Percentiles rank a stretch among this genome's conserved stretches.
These are phyloP conservation scores for Oscheius sp. DNA, from an alignment of 2,888 invertebrate species.

Conservation along the genomic window DNA sequence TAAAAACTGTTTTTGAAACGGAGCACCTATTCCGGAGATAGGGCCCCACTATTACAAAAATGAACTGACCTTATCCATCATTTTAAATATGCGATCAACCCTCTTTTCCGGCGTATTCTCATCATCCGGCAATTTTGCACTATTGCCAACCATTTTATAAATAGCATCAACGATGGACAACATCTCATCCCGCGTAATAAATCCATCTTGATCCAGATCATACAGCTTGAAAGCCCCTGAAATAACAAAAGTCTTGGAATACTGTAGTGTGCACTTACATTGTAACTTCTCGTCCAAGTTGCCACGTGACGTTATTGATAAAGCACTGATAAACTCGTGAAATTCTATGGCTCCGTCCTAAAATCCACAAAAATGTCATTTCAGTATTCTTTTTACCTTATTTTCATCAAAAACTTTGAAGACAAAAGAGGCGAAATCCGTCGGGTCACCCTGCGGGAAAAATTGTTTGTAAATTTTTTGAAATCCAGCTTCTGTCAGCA, in stretches of 20 bases:
- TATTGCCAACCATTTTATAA: conserved; percentile 92
- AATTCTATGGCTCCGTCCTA: conserved; percentile 99
- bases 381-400: conserved; percentile 82
- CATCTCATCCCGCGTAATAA: conserved; percentile 94
- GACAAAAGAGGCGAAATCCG: conserved; percentile 96
- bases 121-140: conserved; percentile 71
- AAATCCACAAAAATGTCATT: conserved; percentile 42
- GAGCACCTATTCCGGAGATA: no score
- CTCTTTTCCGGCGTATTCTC: conserved; percentile 81
- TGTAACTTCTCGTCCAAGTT: conserved; percentile 97
- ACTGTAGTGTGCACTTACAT: conserved; percentile 79
- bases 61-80: conserved; percentile 96
- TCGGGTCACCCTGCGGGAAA: conserved; percentile 98
- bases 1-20: no score
- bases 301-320: conserved; percentile 97
- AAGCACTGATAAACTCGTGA: conserved; percentile 96
- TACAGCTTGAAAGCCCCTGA: conserved; percentile 94
- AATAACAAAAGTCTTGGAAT: conserved; percentile 67
- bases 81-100: conserved; percentile 97
- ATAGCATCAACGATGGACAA: conserved; percentile 96
- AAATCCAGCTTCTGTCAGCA: conserved; percentile 96
- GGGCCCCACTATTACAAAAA: no score
- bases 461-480: conserved; percentile 99
- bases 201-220: conserved; percentile 95
- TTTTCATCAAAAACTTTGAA: conserved; percentile 99